Evolutionary conservation across 64 coral and sea anemone species (phyloP).

Genomic region (Platygyra sinensis): DNA sequence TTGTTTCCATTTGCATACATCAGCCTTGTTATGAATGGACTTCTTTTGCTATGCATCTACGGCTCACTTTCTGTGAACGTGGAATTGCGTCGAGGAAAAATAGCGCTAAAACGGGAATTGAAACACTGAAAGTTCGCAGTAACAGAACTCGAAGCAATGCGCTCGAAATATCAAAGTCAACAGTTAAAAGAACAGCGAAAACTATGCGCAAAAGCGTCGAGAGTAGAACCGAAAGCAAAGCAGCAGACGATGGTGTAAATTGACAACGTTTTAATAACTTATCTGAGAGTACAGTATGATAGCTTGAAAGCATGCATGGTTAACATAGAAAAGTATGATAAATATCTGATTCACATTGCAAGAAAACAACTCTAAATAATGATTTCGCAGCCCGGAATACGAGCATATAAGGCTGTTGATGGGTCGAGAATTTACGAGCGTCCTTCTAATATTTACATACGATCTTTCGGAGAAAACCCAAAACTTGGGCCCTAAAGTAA

Average conservation of each 20-base stretch:
- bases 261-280: constrained; percentile 75
- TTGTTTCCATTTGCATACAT: constrained; percentile 99
- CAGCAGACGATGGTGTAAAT: constrained; percentile 43
- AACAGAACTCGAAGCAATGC: background rate
- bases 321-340: constrained; percentile 73
- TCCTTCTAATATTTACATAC: constrained; percentile 41
- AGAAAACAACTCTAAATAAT: constrained; percentile 52
- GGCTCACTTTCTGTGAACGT: constrained; percentile 19
- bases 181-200: constrained; percentile 43
- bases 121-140: background rate
- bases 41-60: constrained; percentile 52
- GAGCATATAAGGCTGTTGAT: constrained; percentile 26
- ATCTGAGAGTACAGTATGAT: constrained; percentile 17
- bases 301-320: constrained; percentile 5
- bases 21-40: constrained; percentile 68
- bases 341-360: constrained; percentile 44
- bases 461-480: constrained; percentile 15
- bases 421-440: constrained; percentile 27
- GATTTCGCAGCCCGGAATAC: constrained; percentile 14
- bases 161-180: background rate
- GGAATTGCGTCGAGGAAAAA: background rate
- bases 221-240: constrained; percentile 31
- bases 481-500: constrained; percentile 17
- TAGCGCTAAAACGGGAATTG: constrained; percentile 1
- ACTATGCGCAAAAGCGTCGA: constrained; percentile 13